Conservation (phyloP, 2,113 vertebrate species). For the Myrmophylax atrothorax region DNA sequence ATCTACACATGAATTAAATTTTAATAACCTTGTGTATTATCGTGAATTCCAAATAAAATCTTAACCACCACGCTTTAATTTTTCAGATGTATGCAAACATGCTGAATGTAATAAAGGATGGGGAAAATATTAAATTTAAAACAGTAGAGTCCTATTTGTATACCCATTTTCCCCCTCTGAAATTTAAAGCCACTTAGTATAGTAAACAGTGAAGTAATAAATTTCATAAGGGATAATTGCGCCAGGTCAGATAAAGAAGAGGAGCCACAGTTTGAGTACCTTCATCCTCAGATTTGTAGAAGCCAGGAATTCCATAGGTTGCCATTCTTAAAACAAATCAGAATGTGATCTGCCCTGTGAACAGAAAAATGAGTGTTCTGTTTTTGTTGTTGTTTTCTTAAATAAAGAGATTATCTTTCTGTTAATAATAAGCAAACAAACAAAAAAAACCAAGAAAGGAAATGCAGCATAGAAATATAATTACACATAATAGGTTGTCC, state of each 20-base stretch:
- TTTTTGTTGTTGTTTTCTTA: not conserved
- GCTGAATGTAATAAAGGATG: not conserved
- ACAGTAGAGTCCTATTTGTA: not conserved
- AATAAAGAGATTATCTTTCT: not conserved
- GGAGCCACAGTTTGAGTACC: not conserved
- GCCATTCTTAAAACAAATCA: not conserved
- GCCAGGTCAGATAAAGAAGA: not conserved
- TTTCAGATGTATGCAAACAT: not conserved
- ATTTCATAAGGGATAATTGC: not conserved
- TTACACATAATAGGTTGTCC: not conserved
- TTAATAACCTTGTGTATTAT: not conserved
- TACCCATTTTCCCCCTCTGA: accelerated
- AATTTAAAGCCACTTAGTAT: not conserved
- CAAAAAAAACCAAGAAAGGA: not conserved
- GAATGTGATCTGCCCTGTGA: not conserved
- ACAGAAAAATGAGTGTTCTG: not conserved
- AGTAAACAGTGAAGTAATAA: not conserved
- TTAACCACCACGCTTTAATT: not conserved
- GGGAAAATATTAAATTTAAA: not conserved
- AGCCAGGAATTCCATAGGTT: not conserved
- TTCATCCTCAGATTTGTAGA: not conserved
- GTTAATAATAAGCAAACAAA: not conserved
- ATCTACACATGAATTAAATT: not conserved
- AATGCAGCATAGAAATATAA: not conserved
- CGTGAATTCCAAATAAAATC: not conserved